Base-by-base conservation (phyloP, 2,888 invertebrate genomes). In the Zaprionus bogoriensis region DNA sequence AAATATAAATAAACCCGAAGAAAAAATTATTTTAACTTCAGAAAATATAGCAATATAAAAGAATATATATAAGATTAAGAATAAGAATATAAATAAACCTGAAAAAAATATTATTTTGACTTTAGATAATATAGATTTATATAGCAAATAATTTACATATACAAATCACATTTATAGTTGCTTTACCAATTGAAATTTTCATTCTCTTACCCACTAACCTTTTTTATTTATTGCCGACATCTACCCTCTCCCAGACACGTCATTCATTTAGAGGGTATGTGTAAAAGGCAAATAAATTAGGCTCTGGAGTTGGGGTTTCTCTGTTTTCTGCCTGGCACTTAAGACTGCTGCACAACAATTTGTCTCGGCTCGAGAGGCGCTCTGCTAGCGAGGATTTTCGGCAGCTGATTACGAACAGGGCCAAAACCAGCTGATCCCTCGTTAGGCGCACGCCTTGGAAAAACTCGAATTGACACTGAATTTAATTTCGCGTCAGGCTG, bases 381-480 rank as follows among this genome's bases (percentile, higher is more conserved):
- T 62, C 57, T 32, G 52, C 32, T 42, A 52, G 25, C 44, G 47
- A 27, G 59, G 44, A 63, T 47, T 61, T 67, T 69, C 14, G 51
- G 47, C 38, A 59, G 75, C 71, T 71, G 75, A 71, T 74, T 74
- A 64, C 65, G 32, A 12, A 30, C 28, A 30, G 48, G 48, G 41
- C 27, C 44, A 42, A 47, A 32, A 27, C 47, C 59, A 58, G 58
- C 50, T 76, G 73, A 76, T 62, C 53, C 67, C 80, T 83, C 69
- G 77, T 73, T 76, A 75, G 73, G 47, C 58, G 58, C 74, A 62
- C 51, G 71, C 45, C 55, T 59, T 70, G 70, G 42, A 47, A 32
- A 39, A 66, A 62, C 59, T 64, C 65, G 54, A 85, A 85, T 87
- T 85, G 86, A 87, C 87, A 82, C 77, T 87, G 87, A 86, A 86